Base-by-base conservation (phyloP, 1,140 invertebrate species). In the Leptonema lineaticorne region DNA sequence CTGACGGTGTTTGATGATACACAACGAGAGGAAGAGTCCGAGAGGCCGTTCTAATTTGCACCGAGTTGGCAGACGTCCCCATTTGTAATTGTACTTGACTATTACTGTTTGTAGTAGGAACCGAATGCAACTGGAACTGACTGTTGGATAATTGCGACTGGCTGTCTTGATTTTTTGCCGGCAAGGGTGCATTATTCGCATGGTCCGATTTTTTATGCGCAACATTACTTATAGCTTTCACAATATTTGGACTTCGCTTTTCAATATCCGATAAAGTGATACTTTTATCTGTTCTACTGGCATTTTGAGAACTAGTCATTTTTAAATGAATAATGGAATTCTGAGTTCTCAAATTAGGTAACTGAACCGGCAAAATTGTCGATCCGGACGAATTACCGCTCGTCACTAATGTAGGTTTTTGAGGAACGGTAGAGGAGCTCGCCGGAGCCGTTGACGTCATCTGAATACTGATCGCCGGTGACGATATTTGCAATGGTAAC, bases 1-100 rank as follows among this genome's bases (percentile, higher is more conserved):
- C 79, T 16, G 76, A 76, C 6, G 79, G 77, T 3, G 80, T 82
- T 66, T 83, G 80, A 50, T 82, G 81, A 69, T 82, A 83, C 26
- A 83, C 79, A 62, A 83, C 78, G 73, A 80, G 80, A n/a, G 65
- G 79, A 63, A 81, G 69, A 11, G 74, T 56, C 50, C 81, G 75
- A 0, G 75, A 70, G 4, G 67, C 18, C 77, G 76, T 58, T 1
- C 79, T 64, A n/a, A 81, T 65, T 63, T 79, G 77, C 18, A 81
- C 76, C 30, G 74, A 60, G 22, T 53, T 65, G 22, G 8, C 46
- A 1, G 69, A 29, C 24, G 29, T 8, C 4, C 59, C 30, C 37
- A 64, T 33, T 48, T 71, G 69, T 18, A 64, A 22, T 37, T 70
- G 69, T 9, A 63, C 11, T n/a, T 27, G 33, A 62, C 16, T 26